A percentile compares a stretch with the other conserved stretches of the same genome.
phyloP scores from a whole-genome alignment of 2,113 vertebrate genomes.

The Falcunculus frontatus region DNA sequence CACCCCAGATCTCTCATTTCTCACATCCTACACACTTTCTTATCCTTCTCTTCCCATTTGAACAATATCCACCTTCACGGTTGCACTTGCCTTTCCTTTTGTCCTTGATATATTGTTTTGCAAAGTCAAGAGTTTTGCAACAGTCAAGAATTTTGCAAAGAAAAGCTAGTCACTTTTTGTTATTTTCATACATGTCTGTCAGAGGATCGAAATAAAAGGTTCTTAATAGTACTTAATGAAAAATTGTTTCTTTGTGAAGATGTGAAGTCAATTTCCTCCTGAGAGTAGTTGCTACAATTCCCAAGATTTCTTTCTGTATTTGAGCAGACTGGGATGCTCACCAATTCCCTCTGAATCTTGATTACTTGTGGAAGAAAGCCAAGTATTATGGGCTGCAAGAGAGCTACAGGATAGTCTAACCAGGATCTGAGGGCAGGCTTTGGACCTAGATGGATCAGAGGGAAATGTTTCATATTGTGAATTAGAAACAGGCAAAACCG shows the following conservation, averaged over 20 bases:
- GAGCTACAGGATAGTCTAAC: not conserved
- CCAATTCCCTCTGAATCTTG: accelerated
- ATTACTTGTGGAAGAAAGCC: not conserved
- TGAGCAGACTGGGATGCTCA: not conserved
- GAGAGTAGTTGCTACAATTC: not conserved
- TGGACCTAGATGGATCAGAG: not conserved
- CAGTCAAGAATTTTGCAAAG: not conserved
- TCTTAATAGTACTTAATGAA: not conserved
- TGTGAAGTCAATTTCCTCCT: not conserved
- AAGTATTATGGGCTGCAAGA: not conserved
- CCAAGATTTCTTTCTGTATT: not conserved
- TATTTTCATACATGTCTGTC: not conserved
- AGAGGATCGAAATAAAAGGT: not conserved
- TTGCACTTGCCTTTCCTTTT: not conserved
- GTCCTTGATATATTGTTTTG: not conserved
- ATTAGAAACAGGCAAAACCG: not conserved
- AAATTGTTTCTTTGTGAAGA: not conserved
- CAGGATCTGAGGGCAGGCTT: not conserved
- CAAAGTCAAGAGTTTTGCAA: not conserved
- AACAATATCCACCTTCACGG: not conserved
- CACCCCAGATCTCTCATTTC: not conserved
- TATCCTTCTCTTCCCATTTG: not conserved
- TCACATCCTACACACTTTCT: not conserved
- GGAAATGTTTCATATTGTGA: not conserved
- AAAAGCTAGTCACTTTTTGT: not conserved